These are phyloP conservation scores for Eulacestoma nigropectus DNA, from an alignment of 2,113 vertebrate genomes.

Conservation along the genomic window DNA sequence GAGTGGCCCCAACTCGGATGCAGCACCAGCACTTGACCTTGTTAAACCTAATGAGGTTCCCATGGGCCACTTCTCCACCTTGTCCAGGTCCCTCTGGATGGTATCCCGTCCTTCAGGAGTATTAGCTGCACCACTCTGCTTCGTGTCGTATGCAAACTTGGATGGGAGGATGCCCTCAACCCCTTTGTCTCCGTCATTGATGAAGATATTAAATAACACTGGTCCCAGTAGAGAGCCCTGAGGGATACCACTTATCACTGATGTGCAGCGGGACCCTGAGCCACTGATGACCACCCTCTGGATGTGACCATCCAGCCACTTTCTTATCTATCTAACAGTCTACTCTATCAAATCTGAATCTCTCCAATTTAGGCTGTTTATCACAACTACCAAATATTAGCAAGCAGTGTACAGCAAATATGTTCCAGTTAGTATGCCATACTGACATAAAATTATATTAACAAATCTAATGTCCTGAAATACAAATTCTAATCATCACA, in stretches of 20 bases:
- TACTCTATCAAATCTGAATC: neutral
- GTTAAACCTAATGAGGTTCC: neutral
- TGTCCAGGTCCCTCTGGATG: neutral
- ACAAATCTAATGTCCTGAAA: neutral
- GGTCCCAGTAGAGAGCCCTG: too few relatives aligned
- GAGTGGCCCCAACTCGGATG: fast-evolving
- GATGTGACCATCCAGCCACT: neutral
- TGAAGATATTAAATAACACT: neutral
- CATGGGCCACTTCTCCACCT: fast-evolving
- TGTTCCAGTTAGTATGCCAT: neutral
- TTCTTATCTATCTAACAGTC: neutral
- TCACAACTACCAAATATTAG: neutral
- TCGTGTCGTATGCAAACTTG: neutral
- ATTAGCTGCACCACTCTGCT: neutral
- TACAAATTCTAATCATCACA: neutral
- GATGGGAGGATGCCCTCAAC: neutral
- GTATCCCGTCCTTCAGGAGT: neutral
- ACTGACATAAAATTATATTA: neutral
- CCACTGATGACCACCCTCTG: too few relatives aligned
- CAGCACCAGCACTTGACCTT: neutral
- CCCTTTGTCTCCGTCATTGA: neutral
- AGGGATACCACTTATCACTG: neutral
- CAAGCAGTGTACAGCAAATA: neutral
- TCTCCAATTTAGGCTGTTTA: neutral
- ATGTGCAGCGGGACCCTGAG: neutral